Evolutionary conservation across 2,888 invertebrate genomes (phyloP).

Genomic region (Caenorhabditis panamensis): DNA sequence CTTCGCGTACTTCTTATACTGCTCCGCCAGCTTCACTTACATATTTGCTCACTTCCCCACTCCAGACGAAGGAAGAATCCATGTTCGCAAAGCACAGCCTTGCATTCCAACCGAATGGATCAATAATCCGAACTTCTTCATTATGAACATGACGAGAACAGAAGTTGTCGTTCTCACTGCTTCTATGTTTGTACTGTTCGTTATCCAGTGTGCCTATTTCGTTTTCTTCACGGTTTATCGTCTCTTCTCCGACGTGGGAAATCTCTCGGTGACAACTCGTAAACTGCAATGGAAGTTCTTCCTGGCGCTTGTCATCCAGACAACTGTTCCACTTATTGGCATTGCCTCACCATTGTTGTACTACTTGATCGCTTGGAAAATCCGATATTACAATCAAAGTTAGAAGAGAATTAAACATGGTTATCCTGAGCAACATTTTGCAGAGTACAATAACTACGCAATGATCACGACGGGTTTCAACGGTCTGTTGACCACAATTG

Average conservation of each 20-base stretch:
- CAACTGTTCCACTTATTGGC: not conserved
- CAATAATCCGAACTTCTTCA: not conserved
- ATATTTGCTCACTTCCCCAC: not conserved
- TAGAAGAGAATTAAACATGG: not conserved
- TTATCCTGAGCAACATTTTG: not conserved
- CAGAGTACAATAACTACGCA: slow-evolving; percentile 14
- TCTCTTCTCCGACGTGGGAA: not conserved
- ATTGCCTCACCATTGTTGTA: not conserved
- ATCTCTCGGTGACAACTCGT: not conserved
- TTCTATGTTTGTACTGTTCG: not conserved
- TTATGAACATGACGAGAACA: not conserved
- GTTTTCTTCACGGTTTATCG: not conserved
- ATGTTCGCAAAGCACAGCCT: not conserved
- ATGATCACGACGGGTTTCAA: not conserved
- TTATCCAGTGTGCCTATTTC: not conserved
- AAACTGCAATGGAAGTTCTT: not conserved
- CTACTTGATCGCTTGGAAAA: not conserved
- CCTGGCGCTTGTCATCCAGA: no score
- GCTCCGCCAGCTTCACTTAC: not conserved
- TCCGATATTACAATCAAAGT: not conserved
- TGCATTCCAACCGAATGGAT: not conserved
- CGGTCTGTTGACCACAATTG: not conserved
- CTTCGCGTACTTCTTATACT: not conserved
- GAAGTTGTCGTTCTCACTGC: not conserved
- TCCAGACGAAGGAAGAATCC: not conserved